These are phyloP conservation scores for Garrulus glandarius DNA, from an alignment of 2,797 vertebrate genomes.

Conservation along the genomic window DNA sequence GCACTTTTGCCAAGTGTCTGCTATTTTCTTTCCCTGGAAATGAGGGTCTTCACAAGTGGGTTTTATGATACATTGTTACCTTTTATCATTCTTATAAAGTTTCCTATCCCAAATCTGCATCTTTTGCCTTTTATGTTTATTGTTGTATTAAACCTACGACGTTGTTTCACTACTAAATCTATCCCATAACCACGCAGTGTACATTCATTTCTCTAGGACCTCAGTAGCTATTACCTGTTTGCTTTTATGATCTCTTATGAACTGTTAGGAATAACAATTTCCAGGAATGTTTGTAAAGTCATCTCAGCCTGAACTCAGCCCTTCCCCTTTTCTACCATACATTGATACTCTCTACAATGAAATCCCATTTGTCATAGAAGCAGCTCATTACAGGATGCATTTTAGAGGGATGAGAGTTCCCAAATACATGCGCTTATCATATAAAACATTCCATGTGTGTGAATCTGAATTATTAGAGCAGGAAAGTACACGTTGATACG, in stretches of 20 bases:
- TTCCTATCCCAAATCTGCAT: conserved; percentile 60
- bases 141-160: conserved; percentile 31
- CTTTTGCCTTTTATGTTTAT: conserved; percentile 56
- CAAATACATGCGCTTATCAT: neutral
- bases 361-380: conserved; percentile 51
- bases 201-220: conserved; percentile 69
- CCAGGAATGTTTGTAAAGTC: conserved; percentile 66
- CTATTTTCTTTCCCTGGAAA: neutral
- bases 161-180: conserved; percentile 56
- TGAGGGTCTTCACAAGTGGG: neutral
- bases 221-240: conserved; percentile 62
- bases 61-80: conserved; percentile 31
- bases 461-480: conserved; percentile 58
- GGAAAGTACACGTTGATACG: neutral
- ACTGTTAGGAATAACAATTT: conserved; percentile 72
- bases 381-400: conserved; percentile 49
- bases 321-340: conserved; percentile 44
- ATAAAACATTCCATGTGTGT: conserved; percentile 25
- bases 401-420: conserved; percentile 35
- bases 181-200: conserved; percentile 56
- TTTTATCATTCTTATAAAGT: conserved; percentile 59
- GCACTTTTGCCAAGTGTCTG: neutral
- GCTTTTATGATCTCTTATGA: conserved; percentile 72
- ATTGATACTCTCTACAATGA: conserved; percentile 21
- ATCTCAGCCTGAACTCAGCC: conserved; percentile 50